These are phyloP conservation scores for Rhopilema esculentum DNA, from an alignment of 30 jellyfish, hydroid and myxozoan genomes.

Conservation along the genomic window DNA sequence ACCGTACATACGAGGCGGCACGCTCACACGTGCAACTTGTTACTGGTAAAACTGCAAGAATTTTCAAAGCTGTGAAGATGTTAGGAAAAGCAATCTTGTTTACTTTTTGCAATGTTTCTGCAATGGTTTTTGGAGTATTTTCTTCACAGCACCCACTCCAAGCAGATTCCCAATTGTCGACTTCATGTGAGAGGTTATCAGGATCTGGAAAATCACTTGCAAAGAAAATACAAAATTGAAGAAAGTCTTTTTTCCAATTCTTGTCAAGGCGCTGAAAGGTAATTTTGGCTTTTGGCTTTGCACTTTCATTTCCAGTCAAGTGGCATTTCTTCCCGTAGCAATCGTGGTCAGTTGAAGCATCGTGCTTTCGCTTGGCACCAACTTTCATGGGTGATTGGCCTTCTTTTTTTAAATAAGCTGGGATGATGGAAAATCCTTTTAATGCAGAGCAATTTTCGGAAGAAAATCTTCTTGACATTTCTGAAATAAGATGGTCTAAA, in stretches of 20 bases:
- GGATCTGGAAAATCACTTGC: conserved; percentile 19
- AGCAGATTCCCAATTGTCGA: conserved; percentile 33
- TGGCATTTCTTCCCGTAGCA: not conserved
- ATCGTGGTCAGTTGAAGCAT: not conserved
- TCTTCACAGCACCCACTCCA: conserved; percentile 17
- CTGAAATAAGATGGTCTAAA: conserved; percentile 12
- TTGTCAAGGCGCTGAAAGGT: conserved; percentile 11
- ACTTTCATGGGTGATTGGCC: not conserved
- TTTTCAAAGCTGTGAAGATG: conserved; percentile 20
- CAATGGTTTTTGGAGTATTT: conserved; percentile 2
- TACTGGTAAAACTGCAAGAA: conserved; percentile 37
- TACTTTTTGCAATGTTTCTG: conserved; percentile 11
- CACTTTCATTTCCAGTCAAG: not conserved
- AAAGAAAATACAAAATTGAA: conserved; percentile 7
- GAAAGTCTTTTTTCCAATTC: conserved; percentile 13
- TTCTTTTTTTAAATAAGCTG: not conserved
- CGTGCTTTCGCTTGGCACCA: not conserved
- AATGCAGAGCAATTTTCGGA: conserved; percentile 6
- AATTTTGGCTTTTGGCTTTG: not conserved
- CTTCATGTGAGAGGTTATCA: conserved; percentile 14
- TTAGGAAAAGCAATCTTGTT: conserved; percentile 6
- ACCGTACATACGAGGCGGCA: conserved; percentile 30
- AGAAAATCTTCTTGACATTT: not conserved
- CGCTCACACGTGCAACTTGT: conserved; percentile 42
- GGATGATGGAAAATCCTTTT: conserved; percentile 8